Evolutionary conservation across 2,888 invertebrate species (phyloP), one percentile per base, ranked within the genome.

Genomic region (Standfussiana lucernea): DNA sequence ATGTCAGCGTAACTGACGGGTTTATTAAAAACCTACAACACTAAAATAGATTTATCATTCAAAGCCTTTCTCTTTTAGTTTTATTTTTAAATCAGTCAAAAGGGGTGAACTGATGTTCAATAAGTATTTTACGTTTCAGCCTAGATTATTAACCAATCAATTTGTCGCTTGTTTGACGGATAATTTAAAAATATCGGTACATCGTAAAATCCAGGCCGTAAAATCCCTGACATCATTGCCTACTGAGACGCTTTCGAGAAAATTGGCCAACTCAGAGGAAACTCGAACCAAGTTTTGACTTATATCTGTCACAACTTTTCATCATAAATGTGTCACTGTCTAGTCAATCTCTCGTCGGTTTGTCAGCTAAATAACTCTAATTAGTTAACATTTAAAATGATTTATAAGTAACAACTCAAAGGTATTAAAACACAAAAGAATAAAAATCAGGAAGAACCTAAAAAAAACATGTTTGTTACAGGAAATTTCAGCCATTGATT

Each of bases 181-280:
- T 82, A 45, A 83, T 84, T 85, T 81, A 71, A 81, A 84, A 87
- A 86, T 82, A 83, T 86, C 81, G 64, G 82, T 77, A 83, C 84
- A 80, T 89, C 86, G 83, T 87, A 81, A 88, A 86, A 85, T 86
- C 62, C 75, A 72, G 75, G 72, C 79, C 84, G 81, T 87, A 88
- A 89, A 86, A 86, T 87, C 81, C 79, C 84, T 88, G 87, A 90
- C 90, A 89, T 88, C 88, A 88, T 91, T 90, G 90, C 89, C 79
- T 83, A 87, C 86, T 88, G 88, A 86, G 88, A 90, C 75, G 83
- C 88, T 91, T 90, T 87, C 85, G 84, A 88, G 87, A 92, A 92
- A 92, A 91, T 90, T 86, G 89, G 88, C 85, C 81, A 83, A 84
- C 81, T 78, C 75, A 65, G 81, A 77, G 79, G 84, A 86, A 89